Evolutionary conservation across 2,113 vertebrate genomes (phyloP), one percentile per base, ranked within the genome.

Genomic region (Daubentonia madagascariensis): DNA sequence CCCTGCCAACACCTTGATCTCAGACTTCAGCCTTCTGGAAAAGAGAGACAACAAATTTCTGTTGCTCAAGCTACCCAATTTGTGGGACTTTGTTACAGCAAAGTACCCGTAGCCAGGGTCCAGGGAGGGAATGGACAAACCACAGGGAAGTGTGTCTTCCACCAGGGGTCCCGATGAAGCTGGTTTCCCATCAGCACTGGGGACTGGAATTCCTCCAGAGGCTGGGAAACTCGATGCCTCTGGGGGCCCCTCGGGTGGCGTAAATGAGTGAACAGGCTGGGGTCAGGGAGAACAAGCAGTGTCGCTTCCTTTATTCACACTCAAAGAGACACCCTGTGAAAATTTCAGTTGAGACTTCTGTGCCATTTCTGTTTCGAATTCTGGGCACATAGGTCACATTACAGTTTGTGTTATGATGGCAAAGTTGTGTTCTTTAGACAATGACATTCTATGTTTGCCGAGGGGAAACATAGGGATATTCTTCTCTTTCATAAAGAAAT

Each of bases 241-340:
- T 14, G 0, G 6, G 35, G 25, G 20, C 13, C 14, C 2, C 1
- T 0, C 1, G 2, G 35, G 45, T 9, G 40, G 32, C n/a, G 0
- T 16, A 8, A 40, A 40, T 0, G 30, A 79, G 75, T 6, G 0
- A 2, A 3, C 22, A 0, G 5, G 45, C 4, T 80, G 59, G 91
- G 9, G 30, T 0, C 4, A 8, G 59, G 32, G 63, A 17, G 10
- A 13, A 4, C 25, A 1, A 8, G 43, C 1, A 1, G 18, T 28
- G 13, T 2, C 28, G 3, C 13, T 8, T 13, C 14, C 8, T 45
- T 85, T 40, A 75, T 63, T 45, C 10, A 11, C 2, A 22, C 0
- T 10, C 2, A 10, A 9, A 35, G 23, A 7, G 32, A 35, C 7
- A 16, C 28, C 40, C 32, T 1, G n/a, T 28, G 0, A 63, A 20